Base-by-base conservation (phyloP, 2,113 vertebrate species). In the Osmerus mordax region DNA sequence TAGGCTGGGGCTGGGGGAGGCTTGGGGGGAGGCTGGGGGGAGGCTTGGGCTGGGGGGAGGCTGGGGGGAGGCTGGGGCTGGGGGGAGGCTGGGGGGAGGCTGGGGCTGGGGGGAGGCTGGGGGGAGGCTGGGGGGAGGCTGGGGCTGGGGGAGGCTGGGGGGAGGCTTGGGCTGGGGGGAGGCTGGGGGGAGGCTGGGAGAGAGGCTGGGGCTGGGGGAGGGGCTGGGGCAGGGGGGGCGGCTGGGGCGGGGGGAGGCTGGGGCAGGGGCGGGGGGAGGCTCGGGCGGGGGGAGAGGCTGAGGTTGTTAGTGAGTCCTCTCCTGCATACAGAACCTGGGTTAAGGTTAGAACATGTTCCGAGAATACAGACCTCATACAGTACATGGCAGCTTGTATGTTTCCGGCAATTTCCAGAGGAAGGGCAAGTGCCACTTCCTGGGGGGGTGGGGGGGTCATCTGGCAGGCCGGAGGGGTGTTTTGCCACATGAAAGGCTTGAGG, bases 371-470 rank as follows among this genome's bases (percentile, higher is more conserved):
- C 25, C 66, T 79, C 64, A 60, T 79, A 55, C 69, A 82, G 78
- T 61, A 74, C 72, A 78, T 81, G 54, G 69, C 78, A 71, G 76
- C 76, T 73, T 79, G 83, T 77, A 80, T 74, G 55, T 89, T 87
- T 86, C 12, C 58, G 74, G 82, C 70, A 82, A 69, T 87, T 83
- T 85, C 21, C 67, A 4, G 11, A 83, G 72, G 62, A 80, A 81
- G 16, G 58, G 79, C 36, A 78, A 68, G 9, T 62, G n/a, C 47
- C 73, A 73, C 78, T 81, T 90, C 81, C 73, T 77, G 53, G 53
- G 53, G 53, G 53, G 53, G 2, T n/a, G 16, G 53, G 12, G 12
- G 53, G 53, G 13, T 54, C 13, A 18, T 15, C 5, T 56, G 15
- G 6, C n/a, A 2, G 54, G n/a, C 15, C 15, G 16, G 54, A 8